Evolutionary conservation across 53 echinoderm and acorn worm species (phyloP).

Genomic region (Holothuria scabra): DNA sequence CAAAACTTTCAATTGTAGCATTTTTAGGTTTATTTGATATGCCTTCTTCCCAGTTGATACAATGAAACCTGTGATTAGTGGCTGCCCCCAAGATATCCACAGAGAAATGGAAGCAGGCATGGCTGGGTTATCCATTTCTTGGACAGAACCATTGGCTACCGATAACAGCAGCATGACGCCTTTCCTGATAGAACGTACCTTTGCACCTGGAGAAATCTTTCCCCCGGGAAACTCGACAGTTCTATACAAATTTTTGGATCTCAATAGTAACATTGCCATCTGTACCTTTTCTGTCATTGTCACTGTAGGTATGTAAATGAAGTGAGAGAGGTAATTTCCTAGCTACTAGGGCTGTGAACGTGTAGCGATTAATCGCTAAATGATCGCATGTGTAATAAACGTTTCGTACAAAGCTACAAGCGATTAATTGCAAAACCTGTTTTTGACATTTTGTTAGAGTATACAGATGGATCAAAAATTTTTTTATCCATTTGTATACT

Average conservation of each 20-base stretch:
- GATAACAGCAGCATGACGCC: conserved; percentile 38
- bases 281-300: background rate
- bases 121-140: conserved; percentile 14
- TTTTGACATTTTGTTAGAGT: too few species aligned
- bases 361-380: too few species aligned
- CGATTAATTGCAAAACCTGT: too few species aligned
- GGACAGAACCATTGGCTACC: conserved; percentile 51
- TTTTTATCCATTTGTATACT: too few species aligned
- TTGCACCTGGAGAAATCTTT: background rate
- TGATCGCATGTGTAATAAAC: too few species aligned
- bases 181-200: background rate
- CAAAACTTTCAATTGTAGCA: too few species aligned
- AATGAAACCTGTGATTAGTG: conserved; percentile 39
- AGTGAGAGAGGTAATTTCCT: too few species aligned
- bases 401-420: too few species aligned
- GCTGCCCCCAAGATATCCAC: conserved; percentile 51
- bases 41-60: conserved; percentile 30
- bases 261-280: background rate
- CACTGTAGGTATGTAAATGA: background rate
- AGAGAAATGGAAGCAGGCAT: conserved; percentile 27
- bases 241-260: background rate
- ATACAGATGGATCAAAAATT: too few species aligned
- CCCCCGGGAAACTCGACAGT: conserved; percentile 28
- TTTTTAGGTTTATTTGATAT: background rate
- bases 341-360: too few species aligned